These are phyloP conservation scores for Saturnia japonica DNA, from an alignment of 2,888 invertebrate genomes.

Conservation along the genomic window DNA sequence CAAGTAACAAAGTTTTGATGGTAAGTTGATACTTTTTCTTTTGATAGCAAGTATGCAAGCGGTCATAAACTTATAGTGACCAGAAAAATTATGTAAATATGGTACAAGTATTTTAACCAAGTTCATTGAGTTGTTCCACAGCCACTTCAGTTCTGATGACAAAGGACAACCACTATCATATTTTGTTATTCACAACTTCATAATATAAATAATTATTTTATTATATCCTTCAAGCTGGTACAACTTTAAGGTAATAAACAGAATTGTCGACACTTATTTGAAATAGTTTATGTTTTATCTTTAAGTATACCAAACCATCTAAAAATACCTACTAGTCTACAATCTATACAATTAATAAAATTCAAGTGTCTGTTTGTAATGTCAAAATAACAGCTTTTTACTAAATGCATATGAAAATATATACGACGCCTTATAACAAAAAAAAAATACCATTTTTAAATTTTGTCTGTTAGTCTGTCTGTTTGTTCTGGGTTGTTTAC, in stretches of 20 bases:
- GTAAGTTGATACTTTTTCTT: neutral
- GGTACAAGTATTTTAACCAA: neutral
- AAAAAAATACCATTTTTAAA: too few species aligned
- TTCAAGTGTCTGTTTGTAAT: too few species aligned
- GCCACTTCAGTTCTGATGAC: neutral
- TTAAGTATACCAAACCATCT: too few species aligned
- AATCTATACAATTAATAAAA: too few species aligned
- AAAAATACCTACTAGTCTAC: too few species aligned
- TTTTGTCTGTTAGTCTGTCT: too few species aligned
- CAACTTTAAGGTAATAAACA: neutral
- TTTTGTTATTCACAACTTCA: neutral
- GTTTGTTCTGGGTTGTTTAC: too few species aligned
- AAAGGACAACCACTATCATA: conserved; percentile 1
- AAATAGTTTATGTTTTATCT: too few species aligned
- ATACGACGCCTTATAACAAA: too few species aligned
- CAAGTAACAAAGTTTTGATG: neutral
- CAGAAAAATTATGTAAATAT: neutral
- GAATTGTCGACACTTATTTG: too few species aligned
- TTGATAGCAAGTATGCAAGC: neutral
- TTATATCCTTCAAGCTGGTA: neutral
- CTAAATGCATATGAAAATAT: too few species aligned
- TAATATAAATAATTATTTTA: neutral
- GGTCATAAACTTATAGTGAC: neutral
- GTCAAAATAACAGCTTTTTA: too few species aligned
- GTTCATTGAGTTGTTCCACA: neutral